These are phyloP conservation scores for Adineta ricciae DNA, from an alignment of 2,888 invertebrate genomes.

Conservation along the genomic window DNA sequence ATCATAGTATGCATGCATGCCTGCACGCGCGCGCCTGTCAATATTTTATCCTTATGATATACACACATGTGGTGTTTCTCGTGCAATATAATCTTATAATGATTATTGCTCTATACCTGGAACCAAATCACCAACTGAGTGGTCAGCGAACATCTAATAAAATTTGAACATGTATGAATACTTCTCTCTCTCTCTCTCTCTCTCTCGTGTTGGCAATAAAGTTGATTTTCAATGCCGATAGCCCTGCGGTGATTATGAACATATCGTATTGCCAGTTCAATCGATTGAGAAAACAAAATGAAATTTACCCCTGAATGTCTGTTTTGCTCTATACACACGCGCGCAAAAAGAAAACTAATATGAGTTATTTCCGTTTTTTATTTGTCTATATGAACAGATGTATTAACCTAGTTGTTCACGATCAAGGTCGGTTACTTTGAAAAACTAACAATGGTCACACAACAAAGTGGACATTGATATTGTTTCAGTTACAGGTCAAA, in stretches of 20 bases:
- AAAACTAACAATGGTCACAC: neutral
- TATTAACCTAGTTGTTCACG: neutral
- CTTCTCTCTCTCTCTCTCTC: neutral
- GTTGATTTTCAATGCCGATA: neutral
- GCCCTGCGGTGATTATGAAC: neutral
- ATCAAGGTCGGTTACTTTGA: slow-evolving; percentile 9
- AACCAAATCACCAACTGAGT: neutral
- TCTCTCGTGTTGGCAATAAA: neutral
- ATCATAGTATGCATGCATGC: neutral
- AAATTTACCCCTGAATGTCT: neutral
- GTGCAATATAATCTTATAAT: neutral
- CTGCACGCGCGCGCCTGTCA: neutral
- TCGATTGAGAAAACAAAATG: neutral
- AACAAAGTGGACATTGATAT: neutral
- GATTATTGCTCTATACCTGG: neutral
- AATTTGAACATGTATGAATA: neutral
- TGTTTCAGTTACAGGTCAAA: neutral
- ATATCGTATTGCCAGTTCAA: neutral
- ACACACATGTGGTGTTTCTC: neutral
- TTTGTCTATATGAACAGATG: neutral
- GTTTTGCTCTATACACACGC: neutral
- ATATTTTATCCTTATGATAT: neutral
- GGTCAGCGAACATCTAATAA: neutral
- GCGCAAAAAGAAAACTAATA: neutral
- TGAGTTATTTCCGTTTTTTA: neutral